Percentiles rank a stretch among this genome's conserved stretches.
Conservation (phyloP, 2,797 vertebrate genomes). For the Notolabrus celidotus region DNA sequence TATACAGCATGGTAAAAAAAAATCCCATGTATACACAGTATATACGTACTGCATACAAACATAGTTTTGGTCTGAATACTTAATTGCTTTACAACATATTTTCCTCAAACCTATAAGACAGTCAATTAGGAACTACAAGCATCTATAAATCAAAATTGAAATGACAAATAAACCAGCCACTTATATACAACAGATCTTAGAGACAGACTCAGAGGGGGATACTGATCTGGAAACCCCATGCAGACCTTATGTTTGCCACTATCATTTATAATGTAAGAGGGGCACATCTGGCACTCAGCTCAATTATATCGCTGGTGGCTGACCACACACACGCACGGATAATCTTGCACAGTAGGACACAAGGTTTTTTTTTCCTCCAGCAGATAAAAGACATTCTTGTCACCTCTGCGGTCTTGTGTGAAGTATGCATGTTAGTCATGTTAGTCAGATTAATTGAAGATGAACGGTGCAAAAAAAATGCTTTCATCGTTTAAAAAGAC, state of each 20-base stretch:
- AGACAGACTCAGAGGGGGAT: constrained; percentile 22
- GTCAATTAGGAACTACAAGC: not conserved
- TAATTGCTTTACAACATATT: no score
- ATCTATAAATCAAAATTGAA: constrained; percentile 4
- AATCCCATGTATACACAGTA: no score
- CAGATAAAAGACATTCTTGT: constrained; percentile 22
- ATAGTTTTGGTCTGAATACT: no score
- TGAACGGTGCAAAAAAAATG: not conserved
- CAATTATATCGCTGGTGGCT: constrained; percentile 44
- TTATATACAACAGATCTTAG: constrained; percentile 1
- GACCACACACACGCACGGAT: constrained; percentile 49
- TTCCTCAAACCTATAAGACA: not conserved
- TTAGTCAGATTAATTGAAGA: not conserved
- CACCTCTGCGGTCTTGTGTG: constrained; percentile 13
- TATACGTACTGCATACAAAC: no score
- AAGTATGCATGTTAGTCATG: not conserved
- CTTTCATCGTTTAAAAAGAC: not conserved
- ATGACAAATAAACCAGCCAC: constrained; percentile 6
- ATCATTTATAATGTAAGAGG: constrained; percentile 78
- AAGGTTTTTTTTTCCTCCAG: not conserved
- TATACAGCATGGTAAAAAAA: no score
- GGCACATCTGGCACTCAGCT: constrained; percentile 72
- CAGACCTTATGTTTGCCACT: constrained; percentile 52
- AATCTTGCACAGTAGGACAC: constrained; percentile 37
- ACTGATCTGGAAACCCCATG: constrained; percentile 30